Percentiles rank a stretch among this genome's conserved stretches.
phyloP scores from a whole-genome alignment of 2,113 vertebrate genomes.

The Campylorhamphus procurvoides region DNA sequence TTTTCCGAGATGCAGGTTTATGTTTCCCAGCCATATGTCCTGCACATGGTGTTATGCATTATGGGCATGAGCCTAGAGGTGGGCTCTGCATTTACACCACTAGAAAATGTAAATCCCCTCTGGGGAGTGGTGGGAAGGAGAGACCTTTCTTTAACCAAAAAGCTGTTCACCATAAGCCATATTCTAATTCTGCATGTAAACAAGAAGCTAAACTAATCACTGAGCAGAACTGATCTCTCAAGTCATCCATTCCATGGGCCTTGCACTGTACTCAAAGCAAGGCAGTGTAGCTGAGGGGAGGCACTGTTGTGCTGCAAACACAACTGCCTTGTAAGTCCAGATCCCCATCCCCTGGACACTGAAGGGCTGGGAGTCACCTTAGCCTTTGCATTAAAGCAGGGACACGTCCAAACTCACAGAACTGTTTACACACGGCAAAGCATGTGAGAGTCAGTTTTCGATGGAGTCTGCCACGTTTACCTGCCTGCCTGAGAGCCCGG shows the following conservation, averaged over 20 bases:
- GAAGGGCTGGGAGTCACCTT: fast-evolving
- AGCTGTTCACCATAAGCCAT: neutral
- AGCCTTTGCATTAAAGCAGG: neutral
- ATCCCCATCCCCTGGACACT: fast-evolving
- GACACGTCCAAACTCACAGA: fast-evolving
- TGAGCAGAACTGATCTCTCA: constrained; percentile 23
- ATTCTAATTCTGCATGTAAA: neutral
- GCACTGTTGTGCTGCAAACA: neutral
- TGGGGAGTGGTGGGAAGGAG: neutral
- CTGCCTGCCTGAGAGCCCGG: neutral
- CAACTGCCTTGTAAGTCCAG: fast-evolving
- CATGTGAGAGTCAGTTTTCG: neutral
- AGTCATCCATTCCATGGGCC: neutral
- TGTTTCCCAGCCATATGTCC: neutral
- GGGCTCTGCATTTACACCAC: neutral
- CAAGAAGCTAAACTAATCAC: neutral
- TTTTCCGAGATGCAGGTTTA: neutral
- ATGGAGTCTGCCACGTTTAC: neutral
- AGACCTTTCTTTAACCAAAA: neutral
- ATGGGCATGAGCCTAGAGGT: neutral
- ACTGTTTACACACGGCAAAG: neutral
- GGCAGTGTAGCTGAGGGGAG: fast-evolving
- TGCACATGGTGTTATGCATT: fast-evolving
- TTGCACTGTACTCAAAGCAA: neutral
- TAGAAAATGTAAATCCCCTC: neutral